Conservation (phyloP, 2,797 vertebrate species). For the Phrynocephalus vlangalii region DNA sequence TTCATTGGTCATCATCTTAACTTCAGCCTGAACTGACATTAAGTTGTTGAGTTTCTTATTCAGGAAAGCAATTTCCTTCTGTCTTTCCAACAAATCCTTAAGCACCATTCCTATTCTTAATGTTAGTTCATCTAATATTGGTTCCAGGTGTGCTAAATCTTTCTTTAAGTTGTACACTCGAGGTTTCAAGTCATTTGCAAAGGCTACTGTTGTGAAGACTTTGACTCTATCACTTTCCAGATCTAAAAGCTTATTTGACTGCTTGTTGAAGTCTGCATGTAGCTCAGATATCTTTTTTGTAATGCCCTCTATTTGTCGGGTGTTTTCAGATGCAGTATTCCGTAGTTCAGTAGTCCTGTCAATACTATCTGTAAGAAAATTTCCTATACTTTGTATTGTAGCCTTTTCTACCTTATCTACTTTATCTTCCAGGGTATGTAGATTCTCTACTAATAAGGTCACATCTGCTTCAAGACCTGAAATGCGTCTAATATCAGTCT, state of each 20-base stretch:
- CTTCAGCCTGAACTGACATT: slow-evolving; percentile 76
- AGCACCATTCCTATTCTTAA: slow-evolving; percentile 88
- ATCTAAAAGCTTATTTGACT: slow-evolving; percentile 80
- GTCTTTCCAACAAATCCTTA: slow-evolving; percentile 81
- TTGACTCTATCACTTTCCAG: slow-evolving; percentile 90
- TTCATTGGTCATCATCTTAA: slow-evolving; percentile 71
- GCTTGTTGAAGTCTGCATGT: slow-evolving; percentile 70
- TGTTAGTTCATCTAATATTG: slow-evolving; percentile 87
- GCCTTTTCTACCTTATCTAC: slow-evolving; percentile 81
- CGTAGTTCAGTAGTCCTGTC: slow-evolving; percentile 85
- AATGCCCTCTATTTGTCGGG: slow-evolving; percentile 80
- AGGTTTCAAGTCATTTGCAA: slow-evolving; percentile 92
- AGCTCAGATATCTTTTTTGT: slow-evolving; percentile 79
- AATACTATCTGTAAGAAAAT: slow-evolving; percentile 88
- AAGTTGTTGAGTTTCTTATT: slow-evolving; percentile 85
- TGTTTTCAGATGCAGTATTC: slow-evolving; percentile 81
- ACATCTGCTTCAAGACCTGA: slow-evolving; percentile 88
- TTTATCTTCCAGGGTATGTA: slow-evolving; percentile 84
- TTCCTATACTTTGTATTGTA: slow-evolving; percentile 87
- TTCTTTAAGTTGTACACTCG: slow-evolving; percentile 87
- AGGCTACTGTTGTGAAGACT: slow-evolving; percentile 85
- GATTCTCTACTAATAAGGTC: slow-evolving; percentile 80
- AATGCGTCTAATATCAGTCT: slow-evolving; percentile 93
- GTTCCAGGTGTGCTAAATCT: slow-evolving; percentile 86
- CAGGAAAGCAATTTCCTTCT: slow-evolving; percentile 84